Percentiles rank a stretch among this genome's conserved stretches.
These are phyloP conservation scores for Tenthredo notha DNA, from an alignment of 2,888 invertebrate genomes.

Conservation along the genomic window DNA sequence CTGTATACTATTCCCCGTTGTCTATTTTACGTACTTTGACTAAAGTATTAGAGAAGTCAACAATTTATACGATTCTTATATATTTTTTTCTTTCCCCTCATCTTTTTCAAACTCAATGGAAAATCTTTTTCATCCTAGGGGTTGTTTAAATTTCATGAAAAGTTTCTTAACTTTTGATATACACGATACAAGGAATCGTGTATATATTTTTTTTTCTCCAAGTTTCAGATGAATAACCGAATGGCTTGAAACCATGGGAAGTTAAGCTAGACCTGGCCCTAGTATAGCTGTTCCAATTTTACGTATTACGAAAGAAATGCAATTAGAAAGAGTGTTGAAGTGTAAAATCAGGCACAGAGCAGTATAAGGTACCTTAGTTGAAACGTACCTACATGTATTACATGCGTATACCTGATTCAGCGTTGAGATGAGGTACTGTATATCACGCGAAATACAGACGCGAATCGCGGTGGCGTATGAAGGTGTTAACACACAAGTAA, in stretches of 20 bases:
- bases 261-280: background rate
- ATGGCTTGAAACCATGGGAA: background rate
- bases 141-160: background rate
- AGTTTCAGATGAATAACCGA: background rate
- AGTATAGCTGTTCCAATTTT: background rate
- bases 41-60: background rate
- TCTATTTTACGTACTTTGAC: slow-evolving; percentile 3
- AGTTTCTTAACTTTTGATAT: background rate
- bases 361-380: background rate
- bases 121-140: background rate
- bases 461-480: background rate
- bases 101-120: background rate
- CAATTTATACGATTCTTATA: background rate
- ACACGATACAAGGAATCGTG: background rate
- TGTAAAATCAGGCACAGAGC: background rate
- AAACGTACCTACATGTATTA: background rate
- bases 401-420: slow-evolving; percentile 11
- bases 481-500: slow-evolving; percentile 44
- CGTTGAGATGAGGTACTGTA: slow-evolving; percentile 6
- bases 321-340: background rate
- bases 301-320: background rate
- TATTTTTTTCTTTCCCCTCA: background rate
- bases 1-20: background rate
- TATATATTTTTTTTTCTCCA: background rate
- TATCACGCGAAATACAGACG: slow-evolving; percentile 10